A percentile compares a stretch with the other conserved stretches of the same genome.
Evolutionary conservation across 2,888 invertebrate genomes (phyloP).

Genomic region (Bombylius discolor): DNA sequence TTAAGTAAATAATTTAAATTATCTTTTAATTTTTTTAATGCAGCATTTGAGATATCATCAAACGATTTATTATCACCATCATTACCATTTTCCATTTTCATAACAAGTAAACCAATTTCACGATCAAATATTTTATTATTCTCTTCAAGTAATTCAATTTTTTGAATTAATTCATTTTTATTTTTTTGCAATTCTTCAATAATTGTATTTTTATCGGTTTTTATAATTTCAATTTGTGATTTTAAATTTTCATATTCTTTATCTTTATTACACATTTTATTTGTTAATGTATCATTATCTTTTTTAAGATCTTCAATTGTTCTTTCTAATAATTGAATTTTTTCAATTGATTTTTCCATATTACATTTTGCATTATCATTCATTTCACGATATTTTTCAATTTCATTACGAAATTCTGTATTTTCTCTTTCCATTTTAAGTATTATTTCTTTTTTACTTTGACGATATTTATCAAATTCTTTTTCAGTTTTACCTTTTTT

Average conservation of each 20-base stretch:
- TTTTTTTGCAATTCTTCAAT: not conserved
- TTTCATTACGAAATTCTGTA: not conserved
- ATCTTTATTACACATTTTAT: not conserved
- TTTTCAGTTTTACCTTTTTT: not conserved
- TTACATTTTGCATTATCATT: not conserved
- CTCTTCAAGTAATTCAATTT: not conserved
- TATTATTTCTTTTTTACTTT: not conserved
- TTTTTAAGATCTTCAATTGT: not conserved
- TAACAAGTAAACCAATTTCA: not conserved
- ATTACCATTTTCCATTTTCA: not conserved
- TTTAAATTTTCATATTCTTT: not conserved
- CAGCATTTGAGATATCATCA: not conserved
- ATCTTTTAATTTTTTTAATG: not conserved
- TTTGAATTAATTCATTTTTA: not conserved
- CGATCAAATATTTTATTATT: not conserved
- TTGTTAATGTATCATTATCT: not conserved
- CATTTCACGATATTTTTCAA: not conserved
- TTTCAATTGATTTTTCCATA: not conserved
- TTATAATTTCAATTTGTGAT: not conserved
- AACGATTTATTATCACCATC: not conserved
- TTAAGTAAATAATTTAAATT: not conserved
- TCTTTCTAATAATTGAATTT: not conserved
- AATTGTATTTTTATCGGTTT: not conserved
- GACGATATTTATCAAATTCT: not conserved
- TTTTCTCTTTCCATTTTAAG: not conserved